phyloP scores from a whole-genome alignment of 35 echinoderm and acorn worm species.

The Antedon bifida region DNA sequence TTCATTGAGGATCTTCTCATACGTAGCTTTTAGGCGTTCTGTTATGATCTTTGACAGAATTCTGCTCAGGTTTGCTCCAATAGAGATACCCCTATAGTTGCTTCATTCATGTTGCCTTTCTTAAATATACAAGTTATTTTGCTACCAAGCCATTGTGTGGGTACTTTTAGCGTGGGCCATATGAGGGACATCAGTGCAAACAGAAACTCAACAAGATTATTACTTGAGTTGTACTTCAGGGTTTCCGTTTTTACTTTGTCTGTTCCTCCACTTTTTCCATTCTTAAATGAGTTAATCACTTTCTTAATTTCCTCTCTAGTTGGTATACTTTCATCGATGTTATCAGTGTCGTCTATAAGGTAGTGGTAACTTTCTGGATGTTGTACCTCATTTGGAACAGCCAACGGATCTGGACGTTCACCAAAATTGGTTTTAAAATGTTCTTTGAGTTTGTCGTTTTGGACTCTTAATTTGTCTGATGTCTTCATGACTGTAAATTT shows the following conservation, averaged over 20 bases:
- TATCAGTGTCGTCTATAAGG: not conserved
- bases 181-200: not conserved
- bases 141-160: not conserved
- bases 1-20: not conserved
- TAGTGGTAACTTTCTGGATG: not conserved
- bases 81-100: not conserved
- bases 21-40: not conserved
- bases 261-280: constrained; percentile 1
- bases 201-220: not conserved
- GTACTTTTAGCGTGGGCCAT: not conserved
- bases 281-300: not conserved
- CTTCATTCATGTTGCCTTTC: not conserved
- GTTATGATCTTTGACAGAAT: no score
- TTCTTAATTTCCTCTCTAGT: not conserved
- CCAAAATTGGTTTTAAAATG: not conserved
- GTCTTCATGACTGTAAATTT: not conserved
- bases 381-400: not conserved
- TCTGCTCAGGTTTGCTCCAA: no score
- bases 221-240: not conserved
- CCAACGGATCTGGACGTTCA: not conserved
- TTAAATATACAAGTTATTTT: not conserved
- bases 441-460: not conserved
- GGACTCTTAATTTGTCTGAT: not conserved
- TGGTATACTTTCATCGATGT: not conserved
- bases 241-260: not conserved